phyloP scores from a whole-genome alignment of 2,113 vertebrate genomes.

The Neopipo cinnamomea region DNA sequence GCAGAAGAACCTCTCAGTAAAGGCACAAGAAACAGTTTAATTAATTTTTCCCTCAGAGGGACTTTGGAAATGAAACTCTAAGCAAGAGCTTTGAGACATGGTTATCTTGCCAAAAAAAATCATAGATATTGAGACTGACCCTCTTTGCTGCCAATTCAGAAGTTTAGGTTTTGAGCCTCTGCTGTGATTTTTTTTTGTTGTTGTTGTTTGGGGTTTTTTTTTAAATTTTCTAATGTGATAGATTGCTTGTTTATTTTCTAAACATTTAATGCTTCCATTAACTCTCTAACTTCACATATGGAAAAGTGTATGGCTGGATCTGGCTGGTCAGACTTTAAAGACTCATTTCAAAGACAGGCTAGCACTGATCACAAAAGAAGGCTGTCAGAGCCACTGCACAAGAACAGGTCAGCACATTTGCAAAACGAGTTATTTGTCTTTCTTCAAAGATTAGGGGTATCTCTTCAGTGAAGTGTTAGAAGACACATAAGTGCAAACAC shows the following conservation, averaged over 20 bases:
- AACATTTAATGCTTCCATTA: neutral
- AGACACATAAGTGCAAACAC: neutral
- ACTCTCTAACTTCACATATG: neutral
- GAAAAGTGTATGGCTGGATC: neutral
- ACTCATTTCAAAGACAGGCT: neutral
- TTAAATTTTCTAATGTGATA: neutral
- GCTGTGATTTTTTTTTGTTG: neutral
- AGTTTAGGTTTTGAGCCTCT: neutral
- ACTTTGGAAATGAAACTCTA: neutral
- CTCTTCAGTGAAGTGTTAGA: neutral
- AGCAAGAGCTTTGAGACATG: neutral
- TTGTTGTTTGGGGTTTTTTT: too few relatives aligned
- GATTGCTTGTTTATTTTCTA: neutral
- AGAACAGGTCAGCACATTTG: neutral
- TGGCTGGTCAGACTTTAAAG: neutral
- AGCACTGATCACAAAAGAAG: neutral
- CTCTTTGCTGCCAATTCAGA: neutral
- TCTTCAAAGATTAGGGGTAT: neutral
- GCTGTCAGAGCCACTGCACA: neutral
- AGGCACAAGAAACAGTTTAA: neutral
- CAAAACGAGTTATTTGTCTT: neutral
- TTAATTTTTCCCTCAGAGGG: neutral
- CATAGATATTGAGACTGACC: neutral
- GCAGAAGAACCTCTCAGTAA: neutral
- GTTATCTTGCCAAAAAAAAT: neutral